These are phyloP conservation scores for Diprion similis DNA, from an alignment of 1,140 invertebrate genomes.

Conservation along the genomic window DNA sequence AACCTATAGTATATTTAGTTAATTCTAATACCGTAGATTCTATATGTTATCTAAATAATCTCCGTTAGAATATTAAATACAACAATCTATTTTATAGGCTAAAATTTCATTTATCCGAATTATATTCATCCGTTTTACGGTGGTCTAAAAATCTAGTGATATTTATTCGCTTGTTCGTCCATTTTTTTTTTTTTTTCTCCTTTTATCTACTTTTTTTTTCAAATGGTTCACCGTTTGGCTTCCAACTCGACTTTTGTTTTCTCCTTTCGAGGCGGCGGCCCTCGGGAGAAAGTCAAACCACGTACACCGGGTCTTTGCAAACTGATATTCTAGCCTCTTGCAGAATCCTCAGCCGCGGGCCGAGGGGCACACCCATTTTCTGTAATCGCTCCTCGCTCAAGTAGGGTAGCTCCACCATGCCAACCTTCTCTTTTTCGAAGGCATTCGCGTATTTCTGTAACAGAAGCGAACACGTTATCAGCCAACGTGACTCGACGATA, in stretches of 20 bases:
- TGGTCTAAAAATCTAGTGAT: neutral
- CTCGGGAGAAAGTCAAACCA: slow-evolving; percentile 39
- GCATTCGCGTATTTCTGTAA: slow-evolving; percentile 86
- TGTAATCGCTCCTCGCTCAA: slow-evolving; percentile 88
- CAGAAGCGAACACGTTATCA: slow-evolving; percentile 26
- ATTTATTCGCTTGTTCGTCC: neutral
- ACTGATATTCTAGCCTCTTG: slow-evolving; percentile 84
- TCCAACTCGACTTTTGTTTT: too few relatives aligned
- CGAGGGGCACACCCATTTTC: slow-evolving; percentile 88
- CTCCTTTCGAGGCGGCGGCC: neutral
- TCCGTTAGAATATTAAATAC: too few relatives aligned
- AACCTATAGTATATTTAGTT: too few relatives aligned
- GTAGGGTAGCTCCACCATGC: slow-evolving; percentile 91
- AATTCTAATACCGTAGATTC: too few relatives aligned
- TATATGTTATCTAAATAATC: too few relatives aligned
- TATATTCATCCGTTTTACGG: too few relatives aligned
- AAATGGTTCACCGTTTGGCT: too few relatives aligned
- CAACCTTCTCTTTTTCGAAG: slow-evolving; percentile 89
- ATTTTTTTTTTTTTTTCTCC: neutral
- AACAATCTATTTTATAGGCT: too few relatives aligned
- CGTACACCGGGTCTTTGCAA: slow-evolving; percentile 63
- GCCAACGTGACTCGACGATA: too few relatives aligned
- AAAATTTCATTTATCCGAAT: too few relatives aligned
- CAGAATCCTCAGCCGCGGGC: slow-evolving; percentile 85
- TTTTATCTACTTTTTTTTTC: too few relatives aligned